Conservation (phyloP, 2,797 vertebrate genomes). For the Pachyuromys duprasi region DNA sequence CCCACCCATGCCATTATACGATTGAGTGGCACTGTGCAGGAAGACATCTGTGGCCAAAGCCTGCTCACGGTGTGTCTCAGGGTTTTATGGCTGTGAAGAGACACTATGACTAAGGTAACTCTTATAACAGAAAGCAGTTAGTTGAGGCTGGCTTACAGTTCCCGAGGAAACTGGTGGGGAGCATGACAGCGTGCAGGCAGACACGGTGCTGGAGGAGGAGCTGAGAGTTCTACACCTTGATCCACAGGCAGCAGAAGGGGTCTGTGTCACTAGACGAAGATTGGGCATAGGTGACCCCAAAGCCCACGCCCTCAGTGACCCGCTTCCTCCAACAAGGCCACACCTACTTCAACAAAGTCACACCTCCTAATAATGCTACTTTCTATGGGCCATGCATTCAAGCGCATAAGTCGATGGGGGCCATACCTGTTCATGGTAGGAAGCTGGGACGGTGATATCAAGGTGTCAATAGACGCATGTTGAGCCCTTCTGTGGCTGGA, state of each 20-base stretch:
- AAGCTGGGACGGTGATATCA: rapidly evolving
- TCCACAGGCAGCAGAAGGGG: neutral
- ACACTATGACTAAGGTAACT: neutral
- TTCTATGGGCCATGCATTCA: neutral
- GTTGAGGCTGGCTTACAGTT: neutral
- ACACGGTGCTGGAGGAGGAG: neutral
- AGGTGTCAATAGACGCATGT: rapidly evolving
- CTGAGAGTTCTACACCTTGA: neutral
- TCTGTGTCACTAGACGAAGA: neutral
- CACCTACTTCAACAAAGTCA: neutral
- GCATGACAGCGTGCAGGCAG: neutral
- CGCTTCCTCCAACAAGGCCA: neutral
- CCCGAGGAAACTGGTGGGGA: neutral
- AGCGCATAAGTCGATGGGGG: neutral
- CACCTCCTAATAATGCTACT: neutral
- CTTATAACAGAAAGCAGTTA: neutral
- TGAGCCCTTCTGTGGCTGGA: rapidly evolving
- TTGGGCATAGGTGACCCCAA: neutral
- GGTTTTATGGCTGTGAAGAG: neutral
- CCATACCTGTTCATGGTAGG: neutral
- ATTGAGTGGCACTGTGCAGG: neutral
- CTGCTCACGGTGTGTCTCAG: neutral
- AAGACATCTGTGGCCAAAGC: no score
- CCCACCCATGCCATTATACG: neutral
- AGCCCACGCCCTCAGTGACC: neutral